Conservation (phyloP, 2,888 invertebrate species). For the Cephus spinipes region DNA sequence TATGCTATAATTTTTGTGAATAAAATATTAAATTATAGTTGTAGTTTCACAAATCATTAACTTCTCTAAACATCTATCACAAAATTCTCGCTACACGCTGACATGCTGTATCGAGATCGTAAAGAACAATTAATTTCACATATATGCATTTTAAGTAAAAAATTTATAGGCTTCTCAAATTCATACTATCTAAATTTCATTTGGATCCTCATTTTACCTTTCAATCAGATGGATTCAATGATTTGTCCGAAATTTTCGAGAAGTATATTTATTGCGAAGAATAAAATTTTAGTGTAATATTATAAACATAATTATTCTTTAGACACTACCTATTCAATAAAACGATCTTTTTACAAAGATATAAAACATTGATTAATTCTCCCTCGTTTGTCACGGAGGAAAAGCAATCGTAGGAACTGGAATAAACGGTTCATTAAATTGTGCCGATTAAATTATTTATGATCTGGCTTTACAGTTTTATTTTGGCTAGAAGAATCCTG, state of each 20-base stretch:
- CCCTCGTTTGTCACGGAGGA: background rate
- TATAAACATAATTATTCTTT: background rate
- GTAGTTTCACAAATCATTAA: background rate
- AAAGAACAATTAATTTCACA: too few relatives aligned
- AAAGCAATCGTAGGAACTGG: background rate
- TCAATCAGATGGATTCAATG: background rate
- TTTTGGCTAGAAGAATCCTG: background rate
- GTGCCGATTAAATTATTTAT: background rate
- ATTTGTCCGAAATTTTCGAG: background rate
- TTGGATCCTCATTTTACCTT: background rate
- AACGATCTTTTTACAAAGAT: background rate
- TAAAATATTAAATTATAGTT: background rate
- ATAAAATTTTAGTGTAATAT: background rate
- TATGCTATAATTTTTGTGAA: background rate
- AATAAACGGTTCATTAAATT: background rate
- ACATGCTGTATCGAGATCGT: too few relatives aligned
- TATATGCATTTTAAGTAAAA: too few relatives aligned
- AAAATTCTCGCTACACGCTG: too few relatives aligned
- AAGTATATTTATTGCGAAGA: background rate
- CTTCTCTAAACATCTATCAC: background rate
- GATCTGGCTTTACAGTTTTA: background rate
- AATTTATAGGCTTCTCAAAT: too few relatives aligned
- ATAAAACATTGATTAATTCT: background rate
- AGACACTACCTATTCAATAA: background rate
- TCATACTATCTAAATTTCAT: background rate